Conservation (phyloP, 1,140 invertebrate genomes). For the Aphaenogaster ashmeadi region DNA sequence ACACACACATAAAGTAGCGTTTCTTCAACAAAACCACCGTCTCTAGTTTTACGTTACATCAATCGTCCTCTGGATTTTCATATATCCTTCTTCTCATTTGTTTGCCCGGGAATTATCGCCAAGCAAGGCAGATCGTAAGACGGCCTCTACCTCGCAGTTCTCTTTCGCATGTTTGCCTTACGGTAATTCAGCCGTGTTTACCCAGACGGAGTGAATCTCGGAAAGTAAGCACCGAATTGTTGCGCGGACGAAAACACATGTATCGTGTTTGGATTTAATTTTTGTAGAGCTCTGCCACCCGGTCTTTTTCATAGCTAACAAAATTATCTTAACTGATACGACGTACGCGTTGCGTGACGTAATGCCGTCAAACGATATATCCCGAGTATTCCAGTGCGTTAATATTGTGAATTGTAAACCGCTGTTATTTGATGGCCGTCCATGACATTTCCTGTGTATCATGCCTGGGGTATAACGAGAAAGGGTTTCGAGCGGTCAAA, state of each 20-base stretch:
- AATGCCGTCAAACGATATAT: neutral
- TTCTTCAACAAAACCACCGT: neutral
- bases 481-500: constrained; percentile 7
- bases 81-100: constrained; percentile 54
- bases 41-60: neutral
- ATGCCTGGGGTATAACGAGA: constrained; percentile 27
- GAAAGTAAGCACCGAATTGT: constrained; percentile 60
- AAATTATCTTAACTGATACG: constrained; percentile 33
- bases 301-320: constrained; percentile 1
- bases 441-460: constrained; percentile 35
- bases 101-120: constrained; percentile 70
- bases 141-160: constrained; percentile 62
- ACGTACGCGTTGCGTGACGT: neutral
- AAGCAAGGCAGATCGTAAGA: constrained; percentile 56
- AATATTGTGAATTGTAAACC: constrained; percentile 9
- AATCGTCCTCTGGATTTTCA: constrained; percentile 58
- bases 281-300: neutral
- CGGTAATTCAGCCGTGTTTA: constrained; percentile 75
- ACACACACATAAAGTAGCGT: neutral
- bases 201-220: constrained; percentile 68
- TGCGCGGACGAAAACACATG: constrained; percentile 53
- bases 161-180: constrained; percentile 65
- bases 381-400: neutral
- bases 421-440: constrained; percentile 29
- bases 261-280: constrained; percentile 38